phyloP scores from a whole-genome alignment of 1,140 invertebrate species.

The Drosophila ercepeae region DNA sequence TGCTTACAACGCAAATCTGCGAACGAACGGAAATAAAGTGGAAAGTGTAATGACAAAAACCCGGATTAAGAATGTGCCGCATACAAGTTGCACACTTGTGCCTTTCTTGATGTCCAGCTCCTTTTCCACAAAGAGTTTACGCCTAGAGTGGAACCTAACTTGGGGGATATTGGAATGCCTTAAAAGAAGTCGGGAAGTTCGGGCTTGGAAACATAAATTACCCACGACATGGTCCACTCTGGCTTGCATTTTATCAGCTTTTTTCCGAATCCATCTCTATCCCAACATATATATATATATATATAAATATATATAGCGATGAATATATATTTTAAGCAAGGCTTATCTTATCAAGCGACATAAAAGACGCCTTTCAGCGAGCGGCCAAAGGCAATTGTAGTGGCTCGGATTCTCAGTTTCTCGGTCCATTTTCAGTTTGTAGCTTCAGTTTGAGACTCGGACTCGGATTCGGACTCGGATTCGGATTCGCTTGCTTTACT shows the following conservation, averaged over 20 bases:
- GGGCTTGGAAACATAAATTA: too few relatives aligned
- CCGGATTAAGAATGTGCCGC: slow-evolving; percentile 76
- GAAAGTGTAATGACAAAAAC: slow-evolving; percentile 78
- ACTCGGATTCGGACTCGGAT: slow-evolving; percentile 10
- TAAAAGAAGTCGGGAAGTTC: too few relatives aligned
- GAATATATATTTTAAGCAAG: slow-evolving; percentile 77
- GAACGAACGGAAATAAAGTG: slow-evolving; percentile 58
- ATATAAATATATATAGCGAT: slow-evolving; percentile 40
- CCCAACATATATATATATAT: slow-evolving; percentile 15
- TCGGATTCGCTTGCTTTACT: slow-evolving; percentile 34
- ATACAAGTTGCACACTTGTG: slow-evolving; percentile 77
- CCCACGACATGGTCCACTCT: neutral
- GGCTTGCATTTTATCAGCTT: neutral
- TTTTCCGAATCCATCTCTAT: slow-evolving; percentile 6
- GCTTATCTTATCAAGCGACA: slow-evolving; percentile 79
- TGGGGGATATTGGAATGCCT: too few relatives aligned
- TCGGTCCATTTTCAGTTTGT: slow-evolving; percentile 11
- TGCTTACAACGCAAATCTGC: slow-evolving; percentile 66
- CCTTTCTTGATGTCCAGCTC: slow-evolving; percentile 43
- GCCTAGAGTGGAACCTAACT: slow-evolving; percentile 9
- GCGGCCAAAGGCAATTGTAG: slow-evolving; percentile 61
- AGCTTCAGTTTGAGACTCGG: slow-evolving; percentile 5
- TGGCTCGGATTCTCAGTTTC: slow-evolving; percentile 30
- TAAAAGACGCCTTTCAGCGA: slow-evolving; percentile 80
- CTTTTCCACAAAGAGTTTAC: slow-evolving; percentile 16